phyloP scores from a whole-genome alignment of 2,797 vertebrate genomes.

The Apogon talboti region DNA sequence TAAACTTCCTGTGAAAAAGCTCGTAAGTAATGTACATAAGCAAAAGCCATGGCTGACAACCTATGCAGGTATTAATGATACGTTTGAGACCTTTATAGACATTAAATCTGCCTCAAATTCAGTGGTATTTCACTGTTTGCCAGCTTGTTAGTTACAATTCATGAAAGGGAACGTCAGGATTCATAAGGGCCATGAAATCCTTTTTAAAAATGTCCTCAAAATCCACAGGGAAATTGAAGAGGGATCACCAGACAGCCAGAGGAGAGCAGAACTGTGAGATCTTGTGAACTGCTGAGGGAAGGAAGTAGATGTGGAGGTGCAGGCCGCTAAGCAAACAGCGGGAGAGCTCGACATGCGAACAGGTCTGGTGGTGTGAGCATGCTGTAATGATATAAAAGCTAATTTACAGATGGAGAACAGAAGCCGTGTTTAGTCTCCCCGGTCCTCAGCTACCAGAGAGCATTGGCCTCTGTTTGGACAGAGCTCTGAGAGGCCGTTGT shows the following conservation, averaged over 20 bases:
- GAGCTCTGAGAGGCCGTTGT: conserved; percentile 73
- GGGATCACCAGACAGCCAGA: conserved; percentile 38
- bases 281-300: conserved; percentile 29
- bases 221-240: conserved; percentile 33
- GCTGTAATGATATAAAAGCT: conserved; percentile 64
- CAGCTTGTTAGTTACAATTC: conserved; percentile 75
- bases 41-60: conserved; percentile 44
- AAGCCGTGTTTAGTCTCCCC: conserved; percentile 62
- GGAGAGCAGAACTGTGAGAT: conserved; percentile 30
- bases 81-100: conserved; percentile 51
- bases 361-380: conserved; percentile 53
- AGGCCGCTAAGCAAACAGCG: conserved; percentile 48
- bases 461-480: conserved; percentile 50
- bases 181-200: conserved; percentile 62
- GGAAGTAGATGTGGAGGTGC: conserved; percentile 50
- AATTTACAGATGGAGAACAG: conserved; percentile 73
- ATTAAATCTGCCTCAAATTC: conserved; percentile 65
- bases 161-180: conserved; percentile 67
- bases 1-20: conserved; percentile 12
- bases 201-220: conserved; percentile 43
- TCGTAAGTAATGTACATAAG: conserved; percentile 27
- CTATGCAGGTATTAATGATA: conserved; percentile 50
- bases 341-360: conserved; percentile 32
- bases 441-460: conserved; percentile 31
- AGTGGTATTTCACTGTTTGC: conserved; percentile 69